Evolutionary conservation across 2,113 vertebrate genomes (phyloP), one percentile per base, ranked within the genome.

Genomic region (Scortum barcoo): DNA sequence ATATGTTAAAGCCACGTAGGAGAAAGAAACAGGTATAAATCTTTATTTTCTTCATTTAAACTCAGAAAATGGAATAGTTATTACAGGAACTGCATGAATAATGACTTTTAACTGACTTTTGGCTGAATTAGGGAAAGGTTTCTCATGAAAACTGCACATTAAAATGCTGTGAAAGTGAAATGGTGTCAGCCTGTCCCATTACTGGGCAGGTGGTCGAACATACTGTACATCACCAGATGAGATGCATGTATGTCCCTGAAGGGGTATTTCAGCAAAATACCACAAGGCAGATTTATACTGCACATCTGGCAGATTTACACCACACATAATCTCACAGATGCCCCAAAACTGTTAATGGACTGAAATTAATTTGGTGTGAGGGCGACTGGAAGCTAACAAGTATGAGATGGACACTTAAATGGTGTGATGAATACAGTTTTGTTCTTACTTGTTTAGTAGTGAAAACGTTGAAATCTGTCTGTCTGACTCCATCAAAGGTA

Each of bases 211-310:
- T 89, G 85, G 72, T 28, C 36, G 51, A 68, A 78, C 87, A 86
- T 78, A 71, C 62, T 83, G 76, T 50, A 20, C 11, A 54, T 74
- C 76, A 83, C 51, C 68, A 61, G 33, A 74, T 58, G 72, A 69
- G 54, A 22, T 3, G 30, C 33, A 48, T 42, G 33, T 13, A 11
- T 13, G 58, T 78, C 81, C 76, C 81, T 80, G 11, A 46, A 80
- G 85, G 50, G 56, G 24, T 19, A 72, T 87, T 89, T 82, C 67
- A 63, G 75, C 57, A 86, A 70, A 80, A 69, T 16, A 77, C 57
- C 80, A 81, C 79, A 24, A 38, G 83, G 53, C 80, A 78, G 72
- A 78, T 86, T 86, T 81, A 89, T 85, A 36, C 30, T 28, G 83
- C 81, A 89, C 84, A 81, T 84, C 78, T 84, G 78, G 54, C 78